phyloP scores from a whole-genome alignment of 2,888 invertebrate genomes.

The Parnassius mnemosyne region DNA sequence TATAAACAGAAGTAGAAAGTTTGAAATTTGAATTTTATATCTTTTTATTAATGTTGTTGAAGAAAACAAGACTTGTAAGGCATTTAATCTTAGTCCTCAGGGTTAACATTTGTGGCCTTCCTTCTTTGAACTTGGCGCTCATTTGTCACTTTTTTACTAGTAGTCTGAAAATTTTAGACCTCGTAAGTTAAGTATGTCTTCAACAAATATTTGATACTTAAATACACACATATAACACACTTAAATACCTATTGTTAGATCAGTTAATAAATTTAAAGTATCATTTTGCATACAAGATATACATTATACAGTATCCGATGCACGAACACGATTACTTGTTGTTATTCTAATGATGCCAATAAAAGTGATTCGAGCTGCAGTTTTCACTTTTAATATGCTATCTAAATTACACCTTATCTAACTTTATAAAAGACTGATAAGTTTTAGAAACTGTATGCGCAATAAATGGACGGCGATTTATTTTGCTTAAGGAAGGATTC shows the following conservation, averaged over 20 bases:
- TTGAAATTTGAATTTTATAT: slow-evolving; percentile 1
- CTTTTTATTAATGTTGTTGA: not conserved
- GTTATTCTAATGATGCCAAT: slow-evolving; percentile 8
- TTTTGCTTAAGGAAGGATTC: no score
- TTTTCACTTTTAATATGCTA: slow-evolving; percentile 15
- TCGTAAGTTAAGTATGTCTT: no score
- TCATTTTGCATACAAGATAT: not conserved
- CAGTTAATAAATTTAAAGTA: not conserved
- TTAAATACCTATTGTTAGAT: not conserved
- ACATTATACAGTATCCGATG: not conserved
- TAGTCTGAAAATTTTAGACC: no score
- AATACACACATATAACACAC: no score
- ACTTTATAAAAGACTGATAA: no score
- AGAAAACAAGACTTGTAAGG: not conserved
- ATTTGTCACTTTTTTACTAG: no score
- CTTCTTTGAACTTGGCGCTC: no score
- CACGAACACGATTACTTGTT: slow-evolving; percentile 5
- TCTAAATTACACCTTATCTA: not conserved
- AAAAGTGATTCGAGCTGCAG: not conserved
- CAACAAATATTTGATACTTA: no score
- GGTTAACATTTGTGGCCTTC: no score
- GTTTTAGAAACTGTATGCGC: no score
- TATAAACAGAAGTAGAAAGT: slow-evolving; percentile 1
- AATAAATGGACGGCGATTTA: no score
- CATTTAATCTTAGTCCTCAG: no score